These are phyloP conservation scores for Polyommatus iphigenia DNA, from an alignment of 2,888 invertebrate genomes.

Conservation along the genomic window DNA sequence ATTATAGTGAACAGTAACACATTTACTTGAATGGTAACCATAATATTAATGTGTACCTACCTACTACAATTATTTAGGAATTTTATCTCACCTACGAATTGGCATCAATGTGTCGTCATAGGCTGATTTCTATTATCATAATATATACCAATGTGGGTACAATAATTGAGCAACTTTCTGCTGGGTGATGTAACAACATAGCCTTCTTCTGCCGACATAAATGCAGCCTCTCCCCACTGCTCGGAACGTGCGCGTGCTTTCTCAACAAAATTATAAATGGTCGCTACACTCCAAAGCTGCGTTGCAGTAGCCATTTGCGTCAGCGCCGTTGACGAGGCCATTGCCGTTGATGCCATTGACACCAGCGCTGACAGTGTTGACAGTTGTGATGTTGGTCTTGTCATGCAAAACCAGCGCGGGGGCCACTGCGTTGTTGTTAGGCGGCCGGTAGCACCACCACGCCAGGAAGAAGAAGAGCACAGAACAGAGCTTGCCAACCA, in stretches of 20 bases:
- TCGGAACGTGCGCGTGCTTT: background rate
- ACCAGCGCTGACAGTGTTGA: background rate
- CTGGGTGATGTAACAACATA: too few species aligned
- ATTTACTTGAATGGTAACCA: background rate
- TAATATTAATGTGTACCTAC: background rate
- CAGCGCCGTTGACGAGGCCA: conserved; percentile 54
- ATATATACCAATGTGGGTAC: too few species aligned
- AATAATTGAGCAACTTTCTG: too few species aligned
- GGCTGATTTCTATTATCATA: background rate
- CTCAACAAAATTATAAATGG: conserved; percentile 56
- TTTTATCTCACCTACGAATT: background rate
- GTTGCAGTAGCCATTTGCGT: conserved; percentile 67
- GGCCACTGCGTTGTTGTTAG: conserved; percentile 63
- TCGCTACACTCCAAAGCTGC: conserved; percentile 70
- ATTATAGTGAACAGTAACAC: background rate
- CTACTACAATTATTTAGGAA: background rate
- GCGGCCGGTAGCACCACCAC: conserved; percentile 87
- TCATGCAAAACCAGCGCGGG: conserved; percentile 57
- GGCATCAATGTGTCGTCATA: background rate
- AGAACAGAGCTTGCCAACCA: conserved; percentile 86
- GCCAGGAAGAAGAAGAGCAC: conserved; percentile 86
- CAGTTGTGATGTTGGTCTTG: conserved; percentile 34
- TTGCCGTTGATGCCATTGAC: background rate
- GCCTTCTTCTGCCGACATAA: too few species aligned
- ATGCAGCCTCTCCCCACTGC: too few species aligned